Percentiles rank a stretch among this genome's conserved stretches.
phyloP scores from a whole-genome alignment of 1,140 invertebrate species.

The Venustaconcha ellipsiformis region DNA sequence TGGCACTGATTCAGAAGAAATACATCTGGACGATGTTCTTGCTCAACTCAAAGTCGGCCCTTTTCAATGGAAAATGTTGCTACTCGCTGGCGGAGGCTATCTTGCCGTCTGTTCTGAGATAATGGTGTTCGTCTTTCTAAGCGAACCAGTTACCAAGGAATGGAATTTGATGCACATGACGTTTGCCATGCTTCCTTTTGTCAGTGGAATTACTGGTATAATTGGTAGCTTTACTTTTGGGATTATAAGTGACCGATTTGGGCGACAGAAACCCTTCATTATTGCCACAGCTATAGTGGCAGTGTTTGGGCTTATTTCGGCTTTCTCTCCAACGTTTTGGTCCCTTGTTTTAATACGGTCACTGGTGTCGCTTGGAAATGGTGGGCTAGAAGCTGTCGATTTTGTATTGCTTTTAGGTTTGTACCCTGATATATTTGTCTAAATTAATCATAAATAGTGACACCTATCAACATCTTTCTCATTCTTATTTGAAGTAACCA shows the following conservation, averaged over 20 bases:
- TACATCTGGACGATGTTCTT: conserved; percentile 53
- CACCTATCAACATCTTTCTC: too few relatives aligned
- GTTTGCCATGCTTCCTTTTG: conserved; percentile 56
- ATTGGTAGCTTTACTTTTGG: conserved; percentile 55
- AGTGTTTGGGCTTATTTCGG: conserved; percentile 49
- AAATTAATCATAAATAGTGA: too few relatives aligned
- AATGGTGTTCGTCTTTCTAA: conserved; percentile 61
- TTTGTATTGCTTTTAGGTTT: conserved; percentile 61
- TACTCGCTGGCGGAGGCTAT: conserved; percentile 57
- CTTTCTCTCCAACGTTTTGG: conserved; percentile 49
- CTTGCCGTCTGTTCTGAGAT: conserved; percentile 60
- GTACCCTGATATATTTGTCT: not conserved
- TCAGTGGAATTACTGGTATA: conserved; percentile 48
- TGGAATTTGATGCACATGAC: conserved; percentile 50
- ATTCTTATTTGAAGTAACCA: too few relatives aligned
- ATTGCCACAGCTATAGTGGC: conserved; percentile 39
- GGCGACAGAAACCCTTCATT: conserved; percentile 51
- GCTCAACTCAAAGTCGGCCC: conserved; percentile 51
- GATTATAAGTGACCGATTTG: conserved; percentile 54
- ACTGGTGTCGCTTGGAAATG: conserved; percentile 52
- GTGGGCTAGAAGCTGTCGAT: conserved; percentile 51
- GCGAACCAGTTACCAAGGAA: conserved; percentile 48
- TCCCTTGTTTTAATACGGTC: conserved; percentile 49
- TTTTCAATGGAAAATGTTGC: conserved; percentile 56
- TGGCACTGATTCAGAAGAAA: not conserved